Evolutionary conservation across 2,113 vertebrate species (phyloP).

Genomic region (Labrus mixtus): DNA sequence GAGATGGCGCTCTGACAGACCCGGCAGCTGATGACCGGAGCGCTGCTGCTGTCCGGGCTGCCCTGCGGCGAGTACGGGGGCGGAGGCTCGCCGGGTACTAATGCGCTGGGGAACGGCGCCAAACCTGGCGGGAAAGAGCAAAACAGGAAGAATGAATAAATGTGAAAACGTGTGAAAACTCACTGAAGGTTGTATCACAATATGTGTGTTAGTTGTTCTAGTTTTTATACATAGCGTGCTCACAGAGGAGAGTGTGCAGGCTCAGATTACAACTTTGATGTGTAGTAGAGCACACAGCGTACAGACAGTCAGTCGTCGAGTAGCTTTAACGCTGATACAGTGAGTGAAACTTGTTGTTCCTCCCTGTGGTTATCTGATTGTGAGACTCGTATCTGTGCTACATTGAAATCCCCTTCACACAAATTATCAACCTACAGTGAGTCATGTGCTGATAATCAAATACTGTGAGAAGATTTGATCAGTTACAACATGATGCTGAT

Average conservation of each 20-base stretch:
- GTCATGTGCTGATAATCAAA: not conserved
- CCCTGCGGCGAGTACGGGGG: constrained; percentile 74
- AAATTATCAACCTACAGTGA: not conserved
- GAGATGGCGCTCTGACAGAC: constrained; percentile 82
- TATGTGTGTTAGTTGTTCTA: no score
- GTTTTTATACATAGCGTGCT: no score
- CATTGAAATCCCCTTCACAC: not conserved
- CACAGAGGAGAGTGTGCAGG: no score
- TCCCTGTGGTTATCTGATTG: not conserved
- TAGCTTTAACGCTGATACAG: not conserved
- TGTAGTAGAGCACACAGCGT: not conserved
- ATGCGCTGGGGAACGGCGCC: constrained; percentile 49
- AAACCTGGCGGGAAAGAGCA: constrained; percentile 45
- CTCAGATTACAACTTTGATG: not conserved
- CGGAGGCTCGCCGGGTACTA: constrained; percentile 52
- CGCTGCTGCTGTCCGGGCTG: constrained; percentile 75
- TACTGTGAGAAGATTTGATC: no score
- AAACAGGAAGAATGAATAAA: no score
- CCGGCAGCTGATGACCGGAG: constrained; percentile 79
- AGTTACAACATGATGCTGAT: not conserved
- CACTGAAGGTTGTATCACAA: no score
- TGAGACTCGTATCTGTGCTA: not conserved
- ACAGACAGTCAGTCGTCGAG: not conserved
- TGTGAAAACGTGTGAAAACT: no score
- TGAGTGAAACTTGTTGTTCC: not conserved